phyloP scores from a whole-genome alignment of 2,888 invertebrate genomes.

The Calliphora vomitoria region DNA sequence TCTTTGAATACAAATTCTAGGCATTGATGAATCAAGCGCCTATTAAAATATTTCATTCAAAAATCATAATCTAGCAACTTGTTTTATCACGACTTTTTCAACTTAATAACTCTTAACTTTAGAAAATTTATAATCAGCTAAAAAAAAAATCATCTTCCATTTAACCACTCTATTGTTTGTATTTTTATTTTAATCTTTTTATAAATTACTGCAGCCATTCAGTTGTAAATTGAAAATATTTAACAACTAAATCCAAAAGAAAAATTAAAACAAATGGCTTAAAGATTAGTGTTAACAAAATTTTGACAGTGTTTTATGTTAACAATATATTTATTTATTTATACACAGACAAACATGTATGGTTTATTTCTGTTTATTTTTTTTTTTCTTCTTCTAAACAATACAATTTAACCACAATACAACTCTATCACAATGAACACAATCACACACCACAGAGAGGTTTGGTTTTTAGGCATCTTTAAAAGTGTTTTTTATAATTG shows the following conservation, averaged over 20 bases:
- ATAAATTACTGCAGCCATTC: constrained; percentile 51
- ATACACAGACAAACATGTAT: constrained; percentile 10
- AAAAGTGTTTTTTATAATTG: constrained; percentile 37
- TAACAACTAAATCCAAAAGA: constrained; percentile 42
- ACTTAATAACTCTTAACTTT: constrained; percentile 35
- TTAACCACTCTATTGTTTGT: constrained; percentile 36
- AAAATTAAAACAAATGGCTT: constrained; percentile 47
- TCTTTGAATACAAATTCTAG: neutral
- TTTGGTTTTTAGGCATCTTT: constrained; percentile 27
- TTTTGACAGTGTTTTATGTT: constrained; percentile 65
- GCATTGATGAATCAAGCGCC: neutral
- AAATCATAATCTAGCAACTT: constrained; percentile 5
- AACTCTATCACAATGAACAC: constrained; percentile 23
- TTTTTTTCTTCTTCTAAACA: neutral
- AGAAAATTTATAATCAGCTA: constrained; percentile 34
- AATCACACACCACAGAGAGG: constrained; percentile 20
- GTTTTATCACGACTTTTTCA: neutral
- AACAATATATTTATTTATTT: constrained; percentile 43
- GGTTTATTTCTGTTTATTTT: constrained; percentile 3
- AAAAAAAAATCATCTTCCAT: constrained; percentile 29
- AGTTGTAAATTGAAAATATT: constrained; percentile 55
- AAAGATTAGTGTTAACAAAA: constrained; percentile 62
- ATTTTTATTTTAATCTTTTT: constrained; percentile 32
- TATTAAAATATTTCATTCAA: neutral
- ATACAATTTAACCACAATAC: constrained; percentile 38